phyloP scores from a whole-genome alignment of 2,113 vertebrate species.

The Bothrops jararaca region DNA sequence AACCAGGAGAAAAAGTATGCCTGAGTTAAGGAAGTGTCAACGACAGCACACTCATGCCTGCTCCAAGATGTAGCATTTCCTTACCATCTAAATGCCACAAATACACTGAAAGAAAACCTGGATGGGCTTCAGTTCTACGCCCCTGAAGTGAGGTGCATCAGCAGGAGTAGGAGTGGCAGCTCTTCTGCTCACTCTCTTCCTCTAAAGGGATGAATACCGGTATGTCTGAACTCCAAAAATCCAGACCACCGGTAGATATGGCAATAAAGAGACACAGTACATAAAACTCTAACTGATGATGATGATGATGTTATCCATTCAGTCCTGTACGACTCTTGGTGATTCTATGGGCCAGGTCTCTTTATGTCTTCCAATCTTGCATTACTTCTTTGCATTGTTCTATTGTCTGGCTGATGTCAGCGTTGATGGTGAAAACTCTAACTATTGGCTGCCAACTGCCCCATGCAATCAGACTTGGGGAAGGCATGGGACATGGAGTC shows the following conservation, averaged over 20 bases:
- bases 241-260: background rate
- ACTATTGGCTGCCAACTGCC: background rate
- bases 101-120: background rate
- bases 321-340: background rate
- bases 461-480: background rate
- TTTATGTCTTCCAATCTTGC: background rate
- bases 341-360: background rate
- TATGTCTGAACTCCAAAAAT: background rate
- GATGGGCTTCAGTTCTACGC: background rate
- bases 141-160: background rate
- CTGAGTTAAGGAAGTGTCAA: background rate
- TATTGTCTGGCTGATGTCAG: background rate
- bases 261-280: background rate
- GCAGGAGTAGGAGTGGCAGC: background rate
- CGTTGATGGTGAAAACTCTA: background rate
- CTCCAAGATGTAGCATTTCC: background rate
- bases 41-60: background rate
- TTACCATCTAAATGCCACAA: background rate
- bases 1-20: background rate
- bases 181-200: background rate
- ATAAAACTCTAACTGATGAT: background rate
- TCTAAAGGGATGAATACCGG: background rate
- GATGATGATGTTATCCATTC: background rate
- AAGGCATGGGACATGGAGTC: background rate
- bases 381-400: background rate